Evolutionary conservation across 2,888 invertebrate genomes (phyloP).

Genomic region (Dyspetes luteomarginatus): DNA sequence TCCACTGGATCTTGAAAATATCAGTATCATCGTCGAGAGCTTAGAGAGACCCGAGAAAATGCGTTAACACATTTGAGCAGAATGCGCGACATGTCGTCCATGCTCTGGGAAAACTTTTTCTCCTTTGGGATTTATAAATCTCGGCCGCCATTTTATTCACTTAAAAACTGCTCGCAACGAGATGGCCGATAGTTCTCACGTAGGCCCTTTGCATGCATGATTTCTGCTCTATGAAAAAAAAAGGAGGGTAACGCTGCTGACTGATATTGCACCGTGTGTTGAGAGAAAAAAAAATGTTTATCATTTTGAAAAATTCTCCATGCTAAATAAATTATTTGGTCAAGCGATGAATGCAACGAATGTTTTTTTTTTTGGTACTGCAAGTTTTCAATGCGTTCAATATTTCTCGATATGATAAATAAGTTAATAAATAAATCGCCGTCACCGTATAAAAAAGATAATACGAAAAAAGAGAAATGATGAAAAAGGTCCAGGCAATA

Average conservation of each 20-base stretch:
- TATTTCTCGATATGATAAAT: no score
- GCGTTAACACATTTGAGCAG: slow-evolving; percentile 11
- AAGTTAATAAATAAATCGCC: no score
- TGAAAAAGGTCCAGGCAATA: no score
- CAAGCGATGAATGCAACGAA: no score
- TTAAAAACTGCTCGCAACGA: slow-evolving; percentile 32
- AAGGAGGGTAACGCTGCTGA: no score
- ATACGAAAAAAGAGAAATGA: no score
- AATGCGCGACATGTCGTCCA: not conserved
- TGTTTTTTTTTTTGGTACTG: no score
- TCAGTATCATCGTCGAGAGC: not conserved
- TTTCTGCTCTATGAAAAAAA: not conserved
- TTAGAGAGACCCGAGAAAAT: slow-evolving; percentile 18
- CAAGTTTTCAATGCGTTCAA: no score
- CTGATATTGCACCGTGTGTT: no score
- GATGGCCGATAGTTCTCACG: not conserved
- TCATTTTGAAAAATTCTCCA: no score
- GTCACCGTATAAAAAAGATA: no score
- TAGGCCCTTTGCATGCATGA: not conserved
- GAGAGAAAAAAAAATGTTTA: not conserved
- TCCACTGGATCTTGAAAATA: not conserved
- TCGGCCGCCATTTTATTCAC: slow-evolving; percentile 9
- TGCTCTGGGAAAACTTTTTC: slow-evolving; percentile 14
- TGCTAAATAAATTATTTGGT: no score
- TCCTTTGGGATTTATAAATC: slow-evolving; percentile 41